Percentiles rank a stretch among this genome's conserved stretches.
phyloP scores from a whole-genome alignment of 2,113 vertebrate species.

The Zapus hudsonius region DNA sequence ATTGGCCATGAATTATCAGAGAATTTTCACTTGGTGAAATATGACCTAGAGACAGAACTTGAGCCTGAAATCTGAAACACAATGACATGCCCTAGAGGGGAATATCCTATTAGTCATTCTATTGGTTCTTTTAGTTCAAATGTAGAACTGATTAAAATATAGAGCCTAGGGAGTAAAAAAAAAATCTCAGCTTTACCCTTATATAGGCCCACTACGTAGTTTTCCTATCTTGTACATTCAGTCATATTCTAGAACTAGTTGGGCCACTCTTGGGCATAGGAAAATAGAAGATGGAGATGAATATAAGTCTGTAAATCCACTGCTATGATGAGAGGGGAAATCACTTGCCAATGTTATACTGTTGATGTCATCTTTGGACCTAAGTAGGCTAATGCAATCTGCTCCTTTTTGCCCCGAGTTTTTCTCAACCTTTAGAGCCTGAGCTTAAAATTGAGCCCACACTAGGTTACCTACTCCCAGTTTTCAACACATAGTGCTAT shows the following conservation, averaged over 20 bases:
- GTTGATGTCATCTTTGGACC: background rate
- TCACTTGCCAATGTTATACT: background rate
- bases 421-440: slow-evolving; percentile 11
- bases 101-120: slow-evolving; percentile 8
- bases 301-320: background rate
- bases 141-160: slow-evolving; percentile 33
- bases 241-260: background rate
- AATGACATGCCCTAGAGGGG: background rate
- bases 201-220: background rate
- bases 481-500: background rate
- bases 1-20: slow-evolving; percentile 70
- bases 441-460: background rate
- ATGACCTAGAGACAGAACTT: slow-evolving; percentile 60
- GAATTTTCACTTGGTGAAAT: slow-evolving; percentile 65
- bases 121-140: slow-evolving; percentile 7
- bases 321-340: background rate
- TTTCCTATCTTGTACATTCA: background rate
- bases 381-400: no score
- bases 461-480: background rate
- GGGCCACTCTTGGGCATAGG: background rate
- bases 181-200: background rate
- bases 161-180: background rate
- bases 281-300: background rate
- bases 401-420: background rate
- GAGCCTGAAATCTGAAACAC: slow-evolving; percentile 51